Conservation (phyloP, 2,888 invertebrate species). For the Rotaria magnacalcarata region DNA sequence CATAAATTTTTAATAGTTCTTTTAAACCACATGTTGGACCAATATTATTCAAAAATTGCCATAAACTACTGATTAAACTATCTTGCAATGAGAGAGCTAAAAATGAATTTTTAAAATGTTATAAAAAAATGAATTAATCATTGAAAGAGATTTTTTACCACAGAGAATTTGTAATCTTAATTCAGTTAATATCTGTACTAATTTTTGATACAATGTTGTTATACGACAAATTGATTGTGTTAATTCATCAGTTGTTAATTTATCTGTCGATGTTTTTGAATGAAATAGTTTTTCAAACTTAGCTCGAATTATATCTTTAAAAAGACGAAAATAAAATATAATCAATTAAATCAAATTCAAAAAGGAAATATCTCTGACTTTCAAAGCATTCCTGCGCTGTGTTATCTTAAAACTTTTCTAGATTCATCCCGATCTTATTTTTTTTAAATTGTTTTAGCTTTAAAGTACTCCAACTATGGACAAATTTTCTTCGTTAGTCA, state of each 20-base stretch:
- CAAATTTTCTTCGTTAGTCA: too few relatives aligned
- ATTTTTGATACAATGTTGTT: constrained; percentile 44
- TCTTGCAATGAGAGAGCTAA: constrained; percentile 42
- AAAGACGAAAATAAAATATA: background rate
- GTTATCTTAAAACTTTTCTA: too few relatives aligned
- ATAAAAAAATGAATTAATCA: background rate
- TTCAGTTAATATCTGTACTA: constrained; percentile 41
- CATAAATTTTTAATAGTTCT: constrained; percentile 40
- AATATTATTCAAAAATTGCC: constrained; percentile 40
- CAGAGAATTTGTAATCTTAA: constrained; percentile 41
- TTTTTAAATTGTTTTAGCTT: too few relatives aligned
- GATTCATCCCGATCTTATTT: too few relatives aligned
- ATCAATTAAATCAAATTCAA: background rate
- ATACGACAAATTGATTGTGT: constrained; percentile 41
- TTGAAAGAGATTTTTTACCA: background rate
- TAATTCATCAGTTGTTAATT: constrained; percentile 17
- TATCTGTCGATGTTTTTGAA: background rate
- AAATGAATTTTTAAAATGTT: background rate
- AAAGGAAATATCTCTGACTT: background rate
- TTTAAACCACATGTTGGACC: constrained; percentile 41
- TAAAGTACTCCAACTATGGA: too few relatives aligned
- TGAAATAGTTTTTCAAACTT: constrained; percentile 32
- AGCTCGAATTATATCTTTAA: constrained; percentile 30
- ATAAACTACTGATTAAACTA: constrained; percentile 42
- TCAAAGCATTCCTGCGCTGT: too few relatives aligned